Conservation (phyloP, 1,140 invertebrate genomes). For the Cydia pomonella region DNA sequence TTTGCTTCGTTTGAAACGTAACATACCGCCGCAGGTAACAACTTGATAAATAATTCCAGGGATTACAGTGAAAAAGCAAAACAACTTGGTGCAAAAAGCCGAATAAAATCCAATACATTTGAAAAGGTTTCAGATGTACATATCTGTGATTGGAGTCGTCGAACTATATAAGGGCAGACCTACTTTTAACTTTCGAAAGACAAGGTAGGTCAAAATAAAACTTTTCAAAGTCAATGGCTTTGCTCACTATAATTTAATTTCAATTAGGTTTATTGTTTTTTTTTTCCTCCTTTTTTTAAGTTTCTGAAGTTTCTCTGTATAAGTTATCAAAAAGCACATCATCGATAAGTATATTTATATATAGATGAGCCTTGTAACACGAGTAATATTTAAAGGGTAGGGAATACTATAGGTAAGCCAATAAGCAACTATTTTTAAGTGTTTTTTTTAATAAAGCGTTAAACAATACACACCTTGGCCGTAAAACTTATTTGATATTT, state of each 20-base stretch:
- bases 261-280: background rate
- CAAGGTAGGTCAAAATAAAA: constrained; percentile 7
- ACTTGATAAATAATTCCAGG: constrained; percentile 1
- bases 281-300: background rate
- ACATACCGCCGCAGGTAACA: background rate
- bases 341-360: too few relatives aligned
- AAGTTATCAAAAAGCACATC: background rate
- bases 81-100: background rate
- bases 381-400: too few relatives aligned
- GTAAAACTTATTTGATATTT: too few relatives aligned
- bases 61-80: background rate
- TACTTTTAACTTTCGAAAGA: background rate
- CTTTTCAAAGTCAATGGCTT: background rate
- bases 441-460: too few relatives aligned
- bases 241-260: background rate
- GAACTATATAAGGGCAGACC: background rate
- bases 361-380: too few relatives aligned
- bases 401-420: too few relatives aligned
- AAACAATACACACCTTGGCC: too few relatives aligned
- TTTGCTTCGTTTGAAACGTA: background rate
- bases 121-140: background rate
- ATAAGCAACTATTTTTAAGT: too few relatives aligned
- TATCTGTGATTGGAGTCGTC: background rate
- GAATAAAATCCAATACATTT: background rate
- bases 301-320: background rate